phyloP scores from a whole-genome alignment of 2,797 vertebrate genomes.

The Leucoraja ocellata region DNA sequence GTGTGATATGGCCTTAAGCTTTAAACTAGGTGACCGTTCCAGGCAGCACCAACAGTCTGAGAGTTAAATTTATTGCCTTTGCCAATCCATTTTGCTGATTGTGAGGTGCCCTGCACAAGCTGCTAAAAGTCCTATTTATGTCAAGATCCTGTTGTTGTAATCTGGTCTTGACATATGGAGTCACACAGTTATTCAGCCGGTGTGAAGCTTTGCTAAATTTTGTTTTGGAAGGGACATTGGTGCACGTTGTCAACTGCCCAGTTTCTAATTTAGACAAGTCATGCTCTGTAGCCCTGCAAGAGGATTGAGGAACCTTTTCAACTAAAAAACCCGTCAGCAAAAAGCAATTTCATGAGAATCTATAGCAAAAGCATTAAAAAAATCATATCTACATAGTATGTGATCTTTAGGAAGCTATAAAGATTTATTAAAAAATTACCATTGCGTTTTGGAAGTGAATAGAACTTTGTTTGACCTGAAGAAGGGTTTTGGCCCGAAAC shows the following conservation, averaged over 20 bases:
- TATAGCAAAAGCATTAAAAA: too few species aligned
- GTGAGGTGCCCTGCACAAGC: not conserved
- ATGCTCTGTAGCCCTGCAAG: too few species aligned
- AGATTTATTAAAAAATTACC: not conserved
- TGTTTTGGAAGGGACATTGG: not conserved
- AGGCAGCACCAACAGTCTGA: too few species aligned
- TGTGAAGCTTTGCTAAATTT: not conserved
- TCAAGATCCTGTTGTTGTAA: not conserved
- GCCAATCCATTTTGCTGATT: not conserved
- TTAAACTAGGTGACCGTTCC: not conserved
- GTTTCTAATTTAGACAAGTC: not conserved
- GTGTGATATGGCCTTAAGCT: not conserved
- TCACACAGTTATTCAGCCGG: not conserved
- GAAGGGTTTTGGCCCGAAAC: too few species aligned
- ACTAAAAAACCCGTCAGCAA: too few species aligned
- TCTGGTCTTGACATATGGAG: not conserved
- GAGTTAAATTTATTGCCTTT: constrained; percentile 12
- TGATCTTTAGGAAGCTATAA: not conserved
- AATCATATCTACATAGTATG: not conserved
- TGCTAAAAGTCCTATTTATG: constrained; percentile 10
- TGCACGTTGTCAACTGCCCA: not conserved
- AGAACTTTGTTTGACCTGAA: not conserved
- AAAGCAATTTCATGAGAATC: too few species aligned
- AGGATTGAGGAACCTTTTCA: too few species aligned
- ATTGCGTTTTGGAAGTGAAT: not conserved